Evolutionary conservation across 2,797 vertebrate species (phyloP).

Genomic region (Protonibea diacanthus): DNA sequence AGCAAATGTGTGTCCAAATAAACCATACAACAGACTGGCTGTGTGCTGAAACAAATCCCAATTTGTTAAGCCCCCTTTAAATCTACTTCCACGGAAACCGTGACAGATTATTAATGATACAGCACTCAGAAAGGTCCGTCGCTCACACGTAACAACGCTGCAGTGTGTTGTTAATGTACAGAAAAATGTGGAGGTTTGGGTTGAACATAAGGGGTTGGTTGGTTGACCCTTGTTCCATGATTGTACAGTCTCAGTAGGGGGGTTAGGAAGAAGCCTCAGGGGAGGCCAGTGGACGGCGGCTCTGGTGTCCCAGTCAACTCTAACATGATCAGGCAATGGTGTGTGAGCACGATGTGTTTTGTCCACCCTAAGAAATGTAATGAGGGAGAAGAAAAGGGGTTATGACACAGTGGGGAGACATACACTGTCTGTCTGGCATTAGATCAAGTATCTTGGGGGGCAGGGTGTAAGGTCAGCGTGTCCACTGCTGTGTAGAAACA

Average conservation of each 20-base stretch:
- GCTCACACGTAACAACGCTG: background rate
- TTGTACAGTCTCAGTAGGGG: conserved; percentile 51
- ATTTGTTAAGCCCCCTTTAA: conserved; percentile 27
- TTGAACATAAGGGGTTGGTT: conserved; percentile 14
- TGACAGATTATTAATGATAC: background rate
- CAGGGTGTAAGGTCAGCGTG: conserved; percentile 17
- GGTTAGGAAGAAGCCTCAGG: conserved; percentile 39
- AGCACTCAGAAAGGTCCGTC: conserved; percentile 4
- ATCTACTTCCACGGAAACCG: conserved; percentile 13
- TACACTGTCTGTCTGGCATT: conserved; percentile 36
- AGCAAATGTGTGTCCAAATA: conserved; percentile 53
- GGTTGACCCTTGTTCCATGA: conserved; percentile 39
- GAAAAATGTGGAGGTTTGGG: conserved; percentile 8
- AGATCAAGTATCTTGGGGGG: conserved; percentile 19
- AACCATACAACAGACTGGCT: conserved; percentile 25
- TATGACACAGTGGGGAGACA: conserved; percentile 51
- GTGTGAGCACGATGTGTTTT: conserved; percentile 87
- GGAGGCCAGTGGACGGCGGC: conserved; percentile 52
- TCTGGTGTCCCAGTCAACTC: conserved; percentile 85
- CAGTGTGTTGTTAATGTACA: conserved; percentile 20
- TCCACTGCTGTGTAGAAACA: background rate
- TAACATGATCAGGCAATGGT: conserved; percentile 89
- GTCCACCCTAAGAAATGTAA: conserved; percentile 88
- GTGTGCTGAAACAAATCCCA: conserved; percentile 21
- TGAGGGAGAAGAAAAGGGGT: conserved; percentile 86